These are phyloP conservation scores for Poeciliopsis presidionis DNA, from an alignment of 2,797 vertebrate genomes.

Conservation along the genomic window DNA sequence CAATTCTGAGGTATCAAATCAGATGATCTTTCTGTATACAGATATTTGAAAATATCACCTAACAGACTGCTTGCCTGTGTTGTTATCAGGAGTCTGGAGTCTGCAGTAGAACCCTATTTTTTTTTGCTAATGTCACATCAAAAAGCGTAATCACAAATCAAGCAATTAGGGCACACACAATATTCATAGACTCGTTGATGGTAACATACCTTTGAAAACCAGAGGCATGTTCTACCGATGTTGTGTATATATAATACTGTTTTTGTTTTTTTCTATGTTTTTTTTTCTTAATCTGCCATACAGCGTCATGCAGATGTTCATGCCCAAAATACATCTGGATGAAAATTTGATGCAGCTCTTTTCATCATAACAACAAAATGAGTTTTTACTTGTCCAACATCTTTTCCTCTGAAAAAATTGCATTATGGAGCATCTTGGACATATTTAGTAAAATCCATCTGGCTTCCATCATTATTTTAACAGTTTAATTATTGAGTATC, in stretches of 20 bases:
- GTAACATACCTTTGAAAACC: neutral
- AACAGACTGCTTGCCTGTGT: neutral
- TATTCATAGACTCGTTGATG: neutral
- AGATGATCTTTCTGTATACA: neutral
- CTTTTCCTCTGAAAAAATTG: constrained; percentile 31
- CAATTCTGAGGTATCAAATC: neutral
- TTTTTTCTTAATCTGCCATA: neutral
- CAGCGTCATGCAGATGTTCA: neutral
- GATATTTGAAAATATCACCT: neutral
- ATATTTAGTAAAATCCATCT: constrained; percentile 51
- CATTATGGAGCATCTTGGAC: constrained; percentile 40
- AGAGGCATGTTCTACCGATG: neutral
- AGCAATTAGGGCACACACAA: neutral
- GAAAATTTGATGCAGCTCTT: constrained; percentile 14
- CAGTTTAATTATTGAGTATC: constrained; percentile 65
- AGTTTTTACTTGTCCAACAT: constrained; percentile 10
- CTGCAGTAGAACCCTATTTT: neutral
- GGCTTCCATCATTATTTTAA: constrained; percentile 64
- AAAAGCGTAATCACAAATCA: neutral
- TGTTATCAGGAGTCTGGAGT: neutral
- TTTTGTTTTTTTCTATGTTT: no score
- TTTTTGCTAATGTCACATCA: neutral
- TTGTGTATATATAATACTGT: neutral
- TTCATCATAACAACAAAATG: constrained; percentile 7
- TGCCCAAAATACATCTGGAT: neutral